Base-by-base conservation (phyloP, 2,888 invertebrate species). In the Drosophila heteroneura region DNA sequence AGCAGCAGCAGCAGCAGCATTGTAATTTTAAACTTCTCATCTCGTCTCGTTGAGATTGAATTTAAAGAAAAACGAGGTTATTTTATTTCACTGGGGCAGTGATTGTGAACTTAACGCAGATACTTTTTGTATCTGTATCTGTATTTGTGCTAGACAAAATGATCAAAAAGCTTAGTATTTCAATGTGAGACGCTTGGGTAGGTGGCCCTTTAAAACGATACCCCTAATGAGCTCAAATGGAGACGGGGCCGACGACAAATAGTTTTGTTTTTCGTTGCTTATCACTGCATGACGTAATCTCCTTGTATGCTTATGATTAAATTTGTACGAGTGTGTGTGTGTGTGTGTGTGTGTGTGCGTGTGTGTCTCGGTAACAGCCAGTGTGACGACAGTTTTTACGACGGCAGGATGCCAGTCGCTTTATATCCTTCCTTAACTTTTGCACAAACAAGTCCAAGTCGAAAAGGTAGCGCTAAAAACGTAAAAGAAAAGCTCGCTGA, bases 391-490 rank as follows among this genome's bases (percentile, higher is more conserved):
- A 90, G 82, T 89, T 85, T 85, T 85, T 90, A 85, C 90, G 85
- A 77, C 57, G 83, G 52, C 86, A 90, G 90, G 90, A 86, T 86
- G 90, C 82, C 89, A 73, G 85, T 85, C 83, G 81, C 82, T 89
- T 86, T 86, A 90, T 86, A 85, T 89, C 82, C 81, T 86, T 82
- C 76, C 88, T 81, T 85, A 91, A 89, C 90, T 91, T 87, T 76
- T 63, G 78, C 88, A 72, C 91, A 87, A 87, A 87, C 91, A 87
- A 89, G 82, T 84, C 76, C 87, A 87, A 81, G 85, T 91, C 83
- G 82, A 81, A 86, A 89, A 90, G 86, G 86, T 87, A 88, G 80
- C 70, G 77, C 65, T 56, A 54, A 70, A 41, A 60, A 35, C 61
- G 22, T 26, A 47, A 26, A 47, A 70, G 51, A 61, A 52, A 70